Evolutionary conservation across 2,113 vertebrate species (phyloP), one percentile per base, ranked within the genome.

Genomic region (Hippocampus comes): DNA sequence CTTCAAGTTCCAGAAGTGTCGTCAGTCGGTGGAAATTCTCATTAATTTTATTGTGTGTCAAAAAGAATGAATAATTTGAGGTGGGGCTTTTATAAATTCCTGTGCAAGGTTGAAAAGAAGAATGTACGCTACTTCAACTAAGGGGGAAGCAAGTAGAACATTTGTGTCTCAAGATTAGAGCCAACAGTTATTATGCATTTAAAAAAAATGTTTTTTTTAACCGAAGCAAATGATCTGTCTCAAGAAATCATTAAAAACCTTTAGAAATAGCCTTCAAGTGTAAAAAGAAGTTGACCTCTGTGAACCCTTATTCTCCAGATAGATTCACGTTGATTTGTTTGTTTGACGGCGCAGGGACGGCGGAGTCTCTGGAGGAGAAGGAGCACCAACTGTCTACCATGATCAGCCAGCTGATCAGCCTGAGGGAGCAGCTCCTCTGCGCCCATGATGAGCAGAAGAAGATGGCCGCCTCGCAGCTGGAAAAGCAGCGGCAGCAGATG

Each of bases 401-500:
- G 95, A 97, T 98, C 75, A 94, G 93, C 75, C 96, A 98, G 92
- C 92, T 98, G 85, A 96, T 97, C 92, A 94, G 93, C 85, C 93
- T 98, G 88, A 93, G 96, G 77, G 96, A 97, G 93, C 95, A 98
- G 92, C 96, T 98, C 75, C 91, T 97, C 80, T 93, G 95, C 23
- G 95, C 96, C 30, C 96, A 97, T 0, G 96, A 97, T 0, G 95
- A 98, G 80, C 95, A 98, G 92, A 97, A 97, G 82, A 98, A 96
- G 88, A 94, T 98, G 93, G 96, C 96, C 71, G 94, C 94, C 80
- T 96, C 96, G 2, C 96, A 98, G 90, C 94, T 97, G 83, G 96
- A 98, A 87, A 97, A 97, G 89, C 96, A 98, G 88, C 89, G 95
- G 79, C 95, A 97, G 79, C 96, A 97, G 92, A 96, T 97, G 96